These are phyloP conservation scores for Penaeus chinensis DNA, from an alignment of 1,140 invertebrate genomes.

Conservation along the genomic window DNA sequence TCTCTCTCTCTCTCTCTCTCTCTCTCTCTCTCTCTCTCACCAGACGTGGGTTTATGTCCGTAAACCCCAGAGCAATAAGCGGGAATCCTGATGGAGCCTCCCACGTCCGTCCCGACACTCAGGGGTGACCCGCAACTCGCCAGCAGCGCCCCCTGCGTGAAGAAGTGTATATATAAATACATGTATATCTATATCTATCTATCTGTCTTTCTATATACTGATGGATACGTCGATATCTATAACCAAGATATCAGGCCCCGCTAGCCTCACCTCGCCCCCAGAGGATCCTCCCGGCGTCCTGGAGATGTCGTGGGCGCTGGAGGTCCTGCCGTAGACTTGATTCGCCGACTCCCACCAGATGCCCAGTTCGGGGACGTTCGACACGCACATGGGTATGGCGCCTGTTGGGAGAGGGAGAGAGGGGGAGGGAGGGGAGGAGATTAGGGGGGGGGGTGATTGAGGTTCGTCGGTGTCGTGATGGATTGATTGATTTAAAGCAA, in stretches of 20 bases:
- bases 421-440: too few species aligned
- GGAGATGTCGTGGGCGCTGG: constrained; percentile 89
- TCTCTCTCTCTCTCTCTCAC: constrained; percentile 65
- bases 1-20: too few species aligned
- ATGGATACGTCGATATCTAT: too few species aligned
- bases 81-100: constrained; percentile 95
- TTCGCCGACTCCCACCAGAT: constrained; percentile 88
- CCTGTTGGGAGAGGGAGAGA: constrained; percentile 68
- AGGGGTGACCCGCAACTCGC: constrained; percentile 83
- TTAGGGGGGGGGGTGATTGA: too few species aligned
- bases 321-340: constrained; percentile 83
- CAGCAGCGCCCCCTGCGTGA: constrained; percentile 70
- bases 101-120: constrained; percentile 93
- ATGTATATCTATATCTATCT: too few species aligned
- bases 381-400: constrained; percentile 81
- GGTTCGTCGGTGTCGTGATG: too few species aligned
- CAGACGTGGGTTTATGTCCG: constrained; percentile 90
- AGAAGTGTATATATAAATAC: too few species aligned
- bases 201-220: too few species aligned
- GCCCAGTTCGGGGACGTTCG: constrained; percentile 87
- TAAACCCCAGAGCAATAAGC: constrained; percentile 94
- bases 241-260: background rate
- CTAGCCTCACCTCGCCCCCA: constrained; percentile 73
- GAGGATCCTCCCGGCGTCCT: constrained; percentile 85
- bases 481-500: too few species aligned